phyloP scores from a whole-genome alignment of 2,113 vertebrate species.

The Myiagra hebetior region DNA sequence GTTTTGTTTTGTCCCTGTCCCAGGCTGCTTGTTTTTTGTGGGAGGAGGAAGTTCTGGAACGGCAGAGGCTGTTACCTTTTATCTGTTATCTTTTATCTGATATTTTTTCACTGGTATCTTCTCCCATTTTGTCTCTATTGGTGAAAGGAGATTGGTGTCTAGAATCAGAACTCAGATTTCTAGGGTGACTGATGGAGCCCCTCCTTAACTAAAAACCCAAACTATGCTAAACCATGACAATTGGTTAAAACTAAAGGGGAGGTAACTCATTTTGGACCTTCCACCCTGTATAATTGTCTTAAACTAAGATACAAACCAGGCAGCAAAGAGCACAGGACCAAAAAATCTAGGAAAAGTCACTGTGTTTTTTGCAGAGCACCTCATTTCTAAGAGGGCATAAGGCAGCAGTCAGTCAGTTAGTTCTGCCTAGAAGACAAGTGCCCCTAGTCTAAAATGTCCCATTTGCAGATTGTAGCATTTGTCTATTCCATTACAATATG shows the following conservation, averaged over 20 bases:
- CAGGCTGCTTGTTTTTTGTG: neutral
- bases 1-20: neutral
- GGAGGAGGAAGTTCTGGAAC: neutral
- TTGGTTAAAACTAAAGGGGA: neutral
- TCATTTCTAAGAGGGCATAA: neutral
- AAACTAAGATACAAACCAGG: neutral
- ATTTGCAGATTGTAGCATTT: neutral
- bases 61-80: accelerated
- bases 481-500: neutral
- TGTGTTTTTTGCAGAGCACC: neutral
- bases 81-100: neutral
- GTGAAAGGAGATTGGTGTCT: neutral
- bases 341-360: neutral
- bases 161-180: no score
- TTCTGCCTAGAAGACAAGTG: neutral
- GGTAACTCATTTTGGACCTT: neutral
- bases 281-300: neutral
- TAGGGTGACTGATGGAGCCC: no score
- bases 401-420: neutral
- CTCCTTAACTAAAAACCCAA: no score
- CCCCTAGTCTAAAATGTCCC: neutral
- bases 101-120: neutral
- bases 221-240: no score
- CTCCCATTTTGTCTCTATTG: neutral
- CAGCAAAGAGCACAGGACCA: neutral